Base-by-base conservation (phyloP, 2,888 invertebrate genomes). In the Sphecodes monilicornis region DNA sequence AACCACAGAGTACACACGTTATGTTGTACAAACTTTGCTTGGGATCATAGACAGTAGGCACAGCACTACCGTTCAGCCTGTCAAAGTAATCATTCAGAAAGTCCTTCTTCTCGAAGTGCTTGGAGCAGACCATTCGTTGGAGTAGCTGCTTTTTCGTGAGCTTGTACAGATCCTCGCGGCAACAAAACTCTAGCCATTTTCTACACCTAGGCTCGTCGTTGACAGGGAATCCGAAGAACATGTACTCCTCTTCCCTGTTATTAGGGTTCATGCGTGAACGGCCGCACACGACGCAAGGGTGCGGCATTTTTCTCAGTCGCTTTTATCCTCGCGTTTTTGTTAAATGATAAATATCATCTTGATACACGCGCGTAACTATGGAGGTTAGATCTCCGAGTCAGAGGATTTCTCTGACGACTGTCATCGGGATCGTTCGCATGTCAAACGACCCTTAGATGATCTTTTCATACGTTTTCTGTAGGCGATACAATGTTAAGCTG, bases 221-320 rank as follows among this genome's bases (percentile, higher is more conserved):
- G 1, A 94, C 94, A 0, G 94, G 94, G 78, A 94, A 94, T n/a
- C 94, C 94, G 81, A 94, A 95, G 80, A 94, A 95, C 88, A 93
- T 93, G 70, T 95, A 95, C 50, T 95, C 94, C 70, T 95, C 94
- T 78, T 93, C 93, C 3, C 93, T 92, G 76, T 95, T 95, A 76
- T 93, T 94, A 2, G 94, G 94, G 80, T 95, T 94, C 94, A 95
- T 93, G 29, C 94, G 94, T 32, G 94, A 94, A 88, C 94, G 93
- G 43, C 94, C 94, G 83, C 94, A 95, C 26, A 95, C 94, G 18
- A 94, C 94, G 71, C 94, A 95, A 3, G 94, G 94, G 91, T 95
- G 94, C 69, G 94, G 94, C 94, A 95, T 95, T 75, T 92, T 93
- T 85, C 22, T 22, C 13, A 18, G 39, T 36, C 54, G 54, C n/a